These are phyloP conservation scores for Protodeltote pygarga DNA, from an alignment of 2,888 invertebrate genomes.

Conservation along the genomic window DNA sequence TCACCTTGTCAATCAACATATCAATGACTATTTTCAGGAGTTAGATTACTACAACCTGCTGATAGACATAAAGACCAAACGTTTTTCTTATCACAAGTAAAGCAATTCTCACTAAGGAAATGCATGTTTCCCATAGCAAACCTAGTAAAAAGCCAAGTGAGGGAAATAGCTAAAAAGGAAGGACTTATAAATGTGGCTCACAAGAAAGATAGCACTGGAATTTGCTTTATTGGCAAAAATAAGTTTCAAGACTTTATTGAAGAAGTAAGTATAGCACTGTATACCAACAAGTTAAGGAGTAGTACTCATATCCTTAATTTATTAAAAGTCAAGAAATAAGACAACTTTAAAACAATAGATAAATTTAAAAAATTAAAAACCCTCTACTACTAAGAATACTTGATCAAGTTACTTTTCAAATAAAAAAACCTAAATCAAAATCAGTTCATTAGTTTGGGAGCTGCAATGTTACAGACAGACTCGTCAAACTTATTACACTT, in stretches of 20 bases:
- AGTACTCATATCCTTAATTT: conserved; percentile 4
- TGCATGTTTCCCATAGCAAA: conserved; percentile 97
- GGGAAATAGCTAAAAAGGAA: conserved; percentile 90
- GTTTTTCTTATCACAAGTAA: conserved; percentile 95
- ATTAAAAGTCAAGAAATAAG: too few relatives aligned
- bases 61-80: conserved; percentile 97
- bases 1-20: neutral
- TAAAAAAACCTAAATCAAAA: too few relatives aligned
- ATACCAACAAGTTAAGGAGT: neutral
- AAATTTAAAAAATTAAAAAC: too few relatives aligned
- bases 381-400: too few relatives aligned
- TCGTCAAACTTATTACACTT: too few relatives aligned
- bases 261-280: conserved; percentile 91
- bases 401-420: too few relatives aligned
- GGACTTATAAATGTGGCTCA: conserved; percentile 89
- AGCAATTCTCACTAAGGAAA: conserved; percentile 91
- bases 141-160: conserved; percentile 91
- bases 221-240: conserved; percentile 98
- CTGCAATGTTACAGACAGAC: too few relatives aligned
- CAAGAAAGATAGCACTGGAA: conserved; percentile 96
- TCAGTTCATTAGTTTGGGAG: too few relatives aligned
- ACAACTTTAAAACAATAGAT: too few relatives aligned
- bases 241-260: conserved; percentile 95
- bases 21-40: conserved; percentile 79
- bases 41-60: conserved; percentile 89